Conservation (phyloP, 2,797 vertebrate species). For the Scyliorhinus canicula region DNA sequence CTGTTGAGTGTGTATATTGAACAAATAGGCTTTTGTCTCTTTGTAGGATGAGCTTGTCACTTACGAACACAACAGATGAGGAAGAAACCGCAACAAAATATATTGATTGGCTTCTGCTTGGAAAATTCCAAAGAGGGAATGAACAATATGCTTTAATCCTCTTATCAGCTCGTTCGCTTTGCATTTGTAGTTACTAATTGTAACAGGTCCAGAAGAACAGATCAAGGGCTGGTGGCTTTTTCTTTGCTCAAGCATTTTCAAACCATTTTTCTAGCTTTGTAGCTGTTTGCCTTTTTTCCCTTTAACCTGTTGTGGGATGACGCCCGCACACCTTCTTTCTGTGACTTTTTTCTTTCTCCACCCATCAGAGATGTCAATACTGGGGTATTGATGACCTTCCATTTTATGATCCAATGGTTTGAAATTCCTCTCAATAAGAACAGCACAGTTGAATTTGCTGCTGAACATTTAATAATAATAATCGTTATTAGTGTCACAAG, state of each 20-base stretch:
- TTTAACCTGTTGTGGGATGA: neutral
- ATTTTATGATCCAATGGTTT: neutral
- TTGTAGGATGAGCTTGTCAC: slow-evolving; percentile 42
- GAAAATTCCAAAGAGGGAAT: slow-evolving; percentile 50
- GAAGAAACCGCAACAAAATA: slow-evolving; percentile 51
- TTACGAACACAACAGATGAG: slow-evolving; percentile 39
- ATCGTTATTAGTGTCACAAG: too few species aligned
- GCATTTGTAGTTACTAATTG: slow-evolving; percentile 10
- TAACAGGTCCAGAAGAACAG: neutral
- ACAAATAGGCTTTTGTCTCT: slow-evolving; percentile 46
- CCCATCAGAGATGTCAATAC: neutral
- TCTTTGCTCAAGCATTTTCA: slow-evolving; percentile 34
- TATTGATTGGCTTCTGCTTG: slow-evolving; percentile 52
- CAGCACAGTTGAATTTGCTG: neutral
- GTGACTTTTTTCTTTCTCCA: neutral
- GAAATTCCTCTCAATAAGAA: neutral
- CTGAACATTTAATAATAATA: too few species aligned
- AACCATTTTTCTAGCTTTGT: neutral
- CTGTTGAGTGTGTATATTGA: slow-evolving; percentile 52
- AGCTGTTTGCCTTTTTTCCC: neutral
- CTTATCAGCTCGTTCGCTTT: slow-evolving; percentile 47
- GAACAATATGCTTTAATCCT: slow-evolving; percentile 54
- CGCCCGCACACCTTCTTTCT: neutral
- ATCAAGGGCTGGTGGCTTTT: slow-evolving; percentile 41
- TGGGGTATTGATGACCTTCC: neutral